These are phyloP conservation scores for Gallinago undulata DNA, from an alignment of 2,113 vertebrate genomes.

Conservation along the genomic window DNA sequence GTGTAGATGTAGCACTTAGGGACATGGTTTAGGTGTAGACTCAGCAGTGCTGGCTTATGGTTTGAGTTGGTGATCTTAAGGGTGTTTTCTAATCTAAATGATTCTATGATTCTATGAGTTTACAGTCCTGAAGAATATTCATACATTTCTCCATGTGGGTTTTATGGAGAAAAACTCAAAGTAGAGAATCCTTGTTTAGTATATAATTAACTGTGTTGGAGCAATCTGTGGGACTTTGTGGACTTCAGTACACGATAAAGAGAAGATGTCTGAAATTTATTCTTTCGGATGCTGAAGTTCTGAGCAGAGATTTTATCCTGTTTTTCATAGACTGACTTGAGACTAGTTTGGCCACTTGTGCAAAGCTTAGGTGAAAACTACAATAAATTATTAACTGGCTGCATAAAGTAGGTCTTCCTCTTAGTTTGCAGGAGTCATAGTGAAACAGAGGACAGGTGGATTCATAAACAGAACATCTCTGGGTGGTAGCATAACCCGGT, in stretches of 20 bases:
- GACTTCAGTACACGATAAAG: background rate
- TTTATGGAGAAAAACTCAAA: background rate
- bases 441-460: background rate
- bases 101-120: background rate
- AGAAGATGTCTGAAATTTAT: background rate
- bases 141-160: background rate
- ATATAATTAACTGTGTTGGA: background rate
- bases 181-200: background rate
- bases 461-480: background rate
- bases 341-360: background rate
- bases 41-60: background rate
- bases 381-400: background rate
- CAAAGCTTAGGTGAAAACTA: background rate
- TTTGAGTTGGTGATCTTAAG: background rate
- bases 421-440: background rate
- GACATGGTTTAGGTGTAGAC: background rate
- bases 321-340: background rate
- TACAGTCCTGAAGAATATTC: background rate
- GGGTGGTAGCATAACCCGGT: background rate
- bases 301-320: background rate
- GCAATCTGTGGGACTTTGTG: background rate
- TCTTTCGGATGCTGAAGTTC: background rate
- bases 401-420: background rate
- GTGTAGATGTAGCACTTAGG: fast-evolving
- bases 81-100: background rate